These are phyloP conservation scores for Acyrthosiphon pisum DNA, from an alignment of 1,140 invertebrate species.

Conservation along the genomic window DNA sequence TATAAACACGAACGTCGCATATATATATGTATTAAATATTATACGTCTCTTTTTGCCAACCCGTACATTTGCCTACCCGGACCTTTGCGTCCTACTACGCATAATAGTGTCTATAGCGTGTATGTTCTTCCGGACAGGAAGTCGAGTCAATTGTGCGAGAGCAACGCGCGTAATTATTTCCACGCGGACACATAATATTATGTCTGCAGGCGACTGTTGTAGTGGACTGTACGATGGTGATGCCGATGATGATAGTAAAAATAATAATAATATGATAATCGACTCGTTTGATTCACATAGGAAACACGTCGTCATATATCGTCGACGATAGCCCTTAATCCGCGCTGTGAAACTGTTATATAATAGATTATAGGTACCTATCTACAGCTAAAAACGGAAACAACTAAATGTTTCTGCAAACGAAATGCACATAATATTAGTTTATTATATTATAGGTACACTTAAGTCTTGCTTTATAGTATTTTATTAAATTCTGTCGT, in stretches of 20 bases:
- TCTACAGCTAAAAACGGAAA: too few species aligned
- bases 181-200: not conserved
- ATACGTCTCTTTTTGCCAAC: not conserved
- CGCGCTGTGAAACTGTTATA: too few species aligned
- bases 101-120: not conserved
- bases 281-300: not conserved
- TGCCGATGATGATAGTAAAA: not conserved
- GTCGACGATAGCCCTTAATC: not conserved
- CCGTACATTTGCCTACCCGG: too few species aligned
- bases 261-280: not conserved
- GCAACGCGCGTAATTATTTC: not conserved
- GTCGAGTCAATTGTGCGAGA: not conserved
- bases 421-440: too few species aligned
- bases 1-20: not conserved
- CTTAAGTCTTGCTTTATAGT: too few species aligned
- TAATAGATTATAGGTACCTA: too few species aligned
- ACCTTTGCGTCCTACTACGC: too few species aligned
- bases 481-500: too few species aligned
- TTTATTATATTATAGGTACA: too few species aligned
- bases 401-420: too few species aligned
- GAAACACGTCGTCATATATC: not conserved
- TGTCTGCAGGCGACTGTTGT: too few species aligned
- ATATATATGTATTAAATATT: not conserved
- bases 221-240: not conserved
- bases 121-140: not conserved